Evolutionary conservation across 2,888 invertebrate genomes (phyloP), one percentile per base, ranked within the genome.

Genomic region (Xestia rhomboidea): DNA sequence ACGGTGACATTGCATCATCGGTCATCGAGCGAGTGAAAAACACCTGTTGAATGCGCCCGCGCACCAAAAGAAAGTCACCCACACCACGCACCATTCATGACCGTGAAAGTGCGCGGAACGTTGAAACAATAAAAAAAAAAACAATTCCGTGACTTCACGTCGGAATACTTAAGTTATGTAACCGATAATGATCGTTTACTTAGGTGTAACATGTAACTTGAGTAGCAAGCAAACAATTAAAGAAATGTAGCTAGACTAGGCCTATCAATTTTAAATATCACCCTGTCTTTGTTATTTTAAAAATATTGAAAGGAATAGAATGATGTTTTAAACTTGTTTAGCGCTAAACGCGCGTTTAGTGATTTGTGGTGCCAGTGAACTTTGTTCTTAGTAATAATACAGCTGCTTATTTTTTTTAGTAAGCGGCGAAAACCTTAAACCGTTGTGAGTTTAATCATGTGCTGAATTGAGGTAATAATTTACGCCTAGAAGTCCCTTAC

Each of bases 51-150:
- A 89, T 88, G 87, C 82, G 70, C 79, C 34, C 49, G 82, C 79
- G 83, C 88, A 88, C 82, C 82, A 80, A 91, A 96, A 94, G 96
- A 96, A 96, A 96, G 96, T 94, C 91, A 83, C 87, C 88, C 87
- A 87, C 86, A 62, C 84, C 74, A 85, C 85, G 86, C 87, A 87
- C 89, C 90, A 91, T 91, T 91, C 93, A 93, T 95, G 95, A 95
- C 95, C 95, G 95, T 95, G 95, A 96, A 96, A 96, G 95, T 92
- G 81, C 83, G 88, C 88, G 89, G 85, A 90, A 92, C 92, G 91
- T 86, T 91, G 89, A 91, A 92, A 94, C 92, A 93, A 93, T 93
- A 92, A 87, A 91, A 92, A 78, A 92, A 79, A 87, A 83, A 49
- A 86, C 86, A 88, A 91, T 94, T 94, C 94, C 93, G 91, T 92